These are phyloP conservation scores for Aspidapion aeneum DNA, from an alignment of 2,888 invertebrate species.

Conservation along the genomic window DNA sequence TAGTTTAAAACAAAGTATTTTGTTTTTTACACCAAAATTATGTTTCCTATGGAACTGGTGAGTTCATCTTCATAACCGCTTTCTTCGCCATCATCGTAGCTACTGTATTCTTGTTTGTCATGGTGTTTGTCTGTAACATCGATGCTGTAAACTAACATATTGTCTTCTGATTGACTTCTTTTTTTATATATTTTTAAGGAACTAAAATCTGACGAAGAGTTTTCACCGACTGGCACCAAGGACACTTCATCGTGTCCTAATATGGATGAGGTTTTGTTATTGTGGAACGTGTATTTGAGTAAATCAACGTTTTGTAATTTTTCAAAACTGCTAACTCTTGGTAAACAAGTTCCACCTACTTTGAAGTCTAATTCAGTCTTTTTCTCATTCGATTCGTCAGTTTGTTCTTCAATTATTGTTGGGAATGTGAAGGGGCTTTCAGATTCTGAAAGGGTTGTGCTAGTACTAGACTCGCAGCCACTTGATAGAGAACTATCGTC, in stretches of 20 bases:
- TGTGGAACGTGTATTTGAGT: slow-evolving; percentile 34
- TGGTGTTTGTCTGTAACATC: slow-evolving; percentile 43
- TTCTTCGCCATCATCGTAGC: slow-evolving; percentile 72
- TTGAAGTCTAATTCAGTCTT: slow-evolving; percentile 46
- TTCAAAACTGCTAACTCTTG: slow-evolving; percentile 42
- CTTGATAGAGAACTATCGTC: slow-evolving; percentile 76
- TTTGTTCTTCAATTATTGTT: slow-evolving; percentile 22
- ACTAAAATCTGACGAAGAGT: slow-evolving; percentile 43
- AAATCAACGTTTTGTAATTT: slow-evolving; percentile 36
- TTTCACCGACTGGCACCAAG: slow-evolving; percentile 46
- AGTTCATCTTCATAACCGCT: slow-evolving; percentile 84
- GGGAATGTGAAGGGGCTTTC: slow-evolving; percentile 42
- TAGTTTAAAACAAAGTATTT: no score
- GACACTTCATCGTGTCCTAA: slow-evolving; percentile 45
- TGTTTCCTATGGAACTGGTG: slow-evolving; percentile 43
- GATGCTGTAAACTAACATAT: slow-evolving; percentile 48
- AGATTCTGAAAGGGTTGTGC: slow-evolving; percentile 62
- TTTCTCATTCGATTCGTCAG: slow-evolving; percentile 29
- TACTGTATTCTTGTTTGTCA: slow-evolving; percentile 62
- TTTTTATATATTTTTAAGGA: slow-evolving; percentile 48
- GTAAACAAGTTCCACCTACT: slow-evolving; percentile 45
- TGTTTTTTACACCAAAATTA: slow-evolving; percentile 42
- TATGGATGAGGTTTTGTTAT: slow-evolving; percentile 29
- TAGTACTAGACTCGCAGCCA: slow-evolving; percentile 76
- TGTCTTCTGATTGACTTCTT: slow-evolving; percentile 27